Base-by-base conservation (phyloP, 2,888 invertebrate genomes). In the Panzeria rudis region DNA sequence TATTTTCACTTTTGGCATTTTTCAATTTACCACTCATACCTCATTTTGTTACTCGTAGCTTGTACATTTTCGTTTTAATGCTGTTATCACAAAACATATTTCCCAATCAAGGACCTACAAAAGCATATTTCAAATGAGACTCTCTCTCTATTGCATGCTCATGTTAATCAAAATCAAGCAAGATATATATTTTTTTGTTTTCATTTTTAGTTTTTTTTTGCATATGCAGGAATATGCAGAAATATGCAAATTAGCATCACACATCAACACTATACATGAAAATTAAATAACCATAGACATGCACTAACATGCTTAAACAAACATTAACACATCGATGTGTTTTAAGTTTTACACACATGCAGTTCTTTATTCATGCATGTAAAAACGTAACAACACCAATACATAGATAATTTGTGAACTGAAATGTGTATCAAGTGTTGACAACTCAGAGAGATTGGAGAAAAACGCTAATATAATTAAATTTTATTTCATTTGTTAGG, bases 211-310 rank as follows among this genome's bases (percentile, higher is more conserved):
- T 62, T 23, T n/a, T 62, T 61, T 32, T 17, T 41, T 54, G 54
- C 54, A 25, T 17, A 17, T 38, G 41, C 29, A 41, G 25, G 50
- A 52, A 25, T 69, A 82, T 82, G 52, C 68, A 78, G 44, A 41
- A 68, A 71, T 78, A 85, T 82, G 82, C 71, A 85, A 85, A 85
- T 85, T 82, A 82, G 79, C 85, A 78, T 71, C 78, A 85, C 82
- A 85, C 75, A 79, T 82, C 82, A 82, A 85, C 79, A 79, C 82
- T 71, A 44, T 29, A 38, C 25, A 50, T 44, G 66, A 59, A 68
- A 81, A 62, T 47, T 61, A 76, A 54, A 76, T 69, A 72, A 56
- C 23, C 62, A 47, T 41, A 71, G 29, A 32, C 66, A 78, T 61
- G 41, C 29, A 38, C 47, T 47, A 66, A 41, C 72, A 71, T 38